A percentile compares a stretch with the other conserved stretches of the same genome.
phyloP scores from a whole-genome alignment of 1,140 invertebrate species.

The Nylanderia fulva region DNA sequence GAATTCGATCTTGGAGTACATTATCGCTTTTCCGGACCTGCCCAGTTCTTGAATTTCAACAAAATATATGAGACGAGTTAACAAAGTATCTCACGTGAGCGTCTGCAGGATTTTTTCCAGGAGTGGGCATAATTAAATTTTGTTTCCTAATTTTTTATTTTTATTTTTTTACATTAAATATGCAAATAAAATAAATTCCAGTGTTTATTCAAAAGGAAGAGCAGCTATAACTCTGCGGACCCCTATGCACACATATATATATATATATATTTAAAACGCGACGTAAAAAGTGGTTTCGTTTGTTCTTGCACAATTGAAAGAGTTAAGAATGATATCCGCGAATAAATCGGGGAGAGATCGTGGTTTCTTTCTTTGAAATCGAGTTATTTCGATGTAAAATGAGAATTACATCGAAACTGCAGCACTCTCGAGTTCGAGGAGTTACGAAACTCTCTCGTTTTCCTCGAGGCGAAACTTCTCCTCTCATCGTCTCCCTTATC shows the following conservation, averaged over 20 bases:
- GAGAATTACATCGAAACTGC: constrained; percentile 10
- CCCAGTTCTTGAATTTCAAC: no score
- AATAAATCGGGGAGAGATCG: neutral
- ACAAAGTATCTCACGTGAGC: no score
- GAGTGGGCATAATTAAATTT: no score
- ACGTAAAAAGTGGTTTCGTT: neutral
- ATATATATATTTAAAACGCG: no score
- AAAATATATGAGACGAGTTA: no score
- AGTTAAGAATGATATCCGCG: neutral
- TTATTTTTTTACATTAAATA: no score
- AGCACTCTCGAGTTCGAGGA: constrained; percentile 9
- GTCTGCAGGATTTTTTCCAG: no score
- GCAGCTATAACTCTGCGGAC: no score
- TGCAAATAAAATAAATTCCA: no score
- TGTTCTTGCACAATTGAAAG: neutral
- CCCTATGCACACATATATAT: no score
- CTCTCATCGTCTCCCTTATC: constrained; percentile 68
- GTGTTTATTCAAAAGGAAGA: no score
- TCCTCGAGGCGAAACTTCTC: constrained; percentile 22
- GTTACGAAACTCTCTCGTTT: constrained; percentile 48
- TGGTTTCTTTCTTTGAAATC: neutral
- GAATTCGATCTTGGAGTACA: neutral
- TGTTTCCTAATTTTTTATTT: no score
- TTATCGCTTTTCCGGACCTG: neutral
- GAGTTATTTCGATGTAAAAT: constrained; percentile 13